Evolutionary conservation across 2,797 vertebrate genomes (phyloP), one percentile per base, ranked within the genome.

Genomic region (Heterohyrax brucei): DNA sequence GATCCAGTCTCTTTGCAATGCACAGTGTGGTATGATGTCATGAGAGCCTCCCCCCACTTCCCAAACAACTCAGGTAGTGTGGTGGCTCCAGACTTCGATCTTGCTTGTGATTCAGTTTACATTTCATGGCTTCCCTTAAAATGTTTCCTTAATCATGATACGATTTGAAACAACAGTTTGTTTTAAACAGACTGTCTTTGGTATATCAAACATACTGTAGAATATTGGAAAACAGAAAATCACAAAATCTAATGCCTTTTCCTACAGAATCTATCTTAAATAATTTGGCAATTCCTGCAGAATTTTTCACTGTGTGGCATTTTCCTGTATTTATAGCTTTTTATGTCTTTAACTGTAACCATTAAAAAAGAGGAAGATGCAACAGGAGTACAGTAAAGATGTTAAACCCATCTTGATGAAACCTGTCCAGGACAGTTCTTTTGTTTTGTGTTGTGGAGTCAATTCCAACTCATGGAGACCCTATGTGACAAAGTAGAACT

Each of bases 101-200:
- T 16, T 56, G 44, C 44, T 86, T 16, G 53, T 80, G 13, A 22
- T 77, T 33, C 12, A 5, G 46, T 61, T 76, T 59, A 59, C 39
- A 61, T 76, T 70, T 3, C 28, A 46, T 33, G 53, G 14, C 3
- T 9, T 46, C 26, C 18, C 44, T 53, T 62, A 77, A 91, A 87
- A 14, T 82, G 9, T 48, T 46, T 46, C 22, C 24, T 21, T 79
- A 62, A 12, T 46, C 10, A 18, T 86, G 12, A 82, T 19, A 77
- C 10, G 28, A 5, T 26, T 19, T 53, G 22, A 90, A 22, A 13
- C 79, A 53, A 4, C 61, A 70, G 39, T 93, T 80, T 83, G 28
- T 44, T 68, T 89, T 30, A 85, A 80, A 92, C 64, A 89, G 24
- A 84, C 16, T 21, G 3, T 39, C 53, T 92, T 73, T 89, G 16